Evolutionary conservation across 2,797 vertebrate genomes (phyloP), one percentile per base, ranked within the genome.

Genomic region (Melanogrammus aeglefinus): DNA sequence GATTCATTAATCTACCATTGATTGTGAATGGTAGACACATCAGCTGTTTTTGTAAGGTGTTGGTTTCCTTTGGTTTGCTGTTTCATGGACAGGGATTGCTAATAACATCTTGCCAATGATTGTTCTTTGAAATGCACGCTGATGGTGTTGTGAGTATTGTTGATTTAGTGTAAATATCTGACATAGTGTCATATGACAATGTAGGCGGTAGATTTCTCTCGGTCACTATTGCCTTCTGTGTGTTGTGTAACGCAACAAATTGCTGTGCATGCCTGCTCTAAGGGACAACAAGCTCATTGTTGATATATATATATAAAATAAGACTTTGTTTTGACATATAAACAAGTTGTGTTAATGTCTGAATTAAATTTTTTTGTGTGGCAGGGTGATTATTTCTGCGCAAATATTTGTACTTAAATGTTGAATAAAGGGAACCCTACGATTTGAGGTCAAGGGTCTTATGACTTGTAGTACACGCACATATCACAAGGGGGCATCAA

Each of bases 111-210:
- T n/a, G 10, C 35, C 10, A 77, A 74, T 75, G 35, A 70, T 74
- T 84, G 80, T 78, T 76, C 74, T 73, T 69, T 69, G 63, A 69
- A 69, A 33, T 73, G 75, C 73, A 76, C 16, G 29, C 70, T 3
- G 1, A 14, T 38, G 1, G 2, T 74, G 57, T 71, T 73, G 78
- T 77, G 84, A 29, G 76, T 83, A 86, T 82, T 76, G 38, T 76
- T 76, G 12, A 35, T 14, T 47, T 82, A 79, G 41, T 79, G 90
- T 91, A 90, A 88, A 92, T 92, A 90, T 86, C 86, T 76, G 82
- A 77, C 79, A 82, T 84, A 51, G 77, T 79, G 80, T 73, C 80
- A 75, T 41, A 73, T 81, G 29, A 79, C 76, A 57, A 80, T 79
- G 29, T 69, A 77, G 72, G 18, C 76, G 8, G 35, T 80, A 70